A percentile compares a stretch with the other conserved stretches of the same genome.
phyloP scores from a whole-genome alignment of 2,113 vertebrate genomes.

The Cyprinodon variegatus region DNA sequence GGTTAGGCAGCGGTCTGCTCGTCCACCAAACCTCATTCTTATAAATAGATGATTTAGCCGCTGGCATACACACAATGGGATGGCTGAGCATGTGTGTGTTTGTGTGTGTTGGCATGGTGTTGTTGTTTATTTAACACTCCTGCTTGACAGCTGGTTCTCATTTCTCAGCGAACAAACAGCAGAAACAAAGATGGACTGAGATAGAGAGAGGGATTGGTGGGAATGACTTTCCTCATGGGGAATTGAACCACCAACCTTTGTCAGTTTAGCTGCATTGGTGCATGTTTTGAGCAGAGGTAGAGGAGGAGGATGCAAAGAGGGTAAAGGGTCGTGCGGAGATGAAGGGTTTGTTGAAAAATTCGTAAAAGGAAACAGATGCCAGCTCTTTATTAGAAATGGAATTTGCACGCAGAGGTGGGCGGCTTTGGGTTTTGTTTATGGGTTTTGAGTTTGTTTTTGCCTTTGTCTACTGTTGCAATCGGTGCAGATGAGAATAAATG shows the following conservation, averaged over 20 bases:
- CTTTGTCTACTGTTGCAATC: neutral
- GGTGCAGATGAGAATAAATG: neutral
- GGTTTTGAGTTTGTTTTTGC: neutral
- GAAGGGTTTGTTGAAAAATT: constrained; percentile 71
- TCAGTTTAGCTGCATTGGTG: constrained; percentile 2
- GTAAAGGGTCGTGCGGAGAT: constrained; percentile 1
- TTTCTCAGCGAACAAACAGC: constrained; percentile 65
- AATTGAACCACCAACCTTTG: constrained; percentile 4
- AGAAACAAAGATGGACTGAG: constrained; percentile 46
- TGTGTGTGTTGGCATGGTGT: constrained; percentile 57
- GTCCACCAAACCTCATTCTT: constrained; percentile 69
- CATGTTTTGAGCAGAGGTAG: neutral
- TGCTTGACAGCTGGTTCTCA: constrained; percentile 67
- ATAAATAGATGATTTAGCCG: constrained; percentile 70
- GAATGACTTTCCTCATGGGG: neutral
- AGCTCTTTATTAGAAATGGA: constrained; percentile 52
- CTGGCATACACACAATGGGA: constrained; percentile 52
- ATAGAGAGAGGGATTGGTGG: constrained; percentile 6
- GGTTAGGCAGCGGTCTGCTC: constrained; percentile 61
- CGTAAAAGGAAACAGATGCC: constrained; percentile 60
- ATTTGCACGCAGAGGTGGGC: constrained; percentile 24
- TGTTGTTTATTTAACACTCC: constrained; percentile 70
- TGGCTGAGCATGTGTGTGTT: constrained; percentile 10
- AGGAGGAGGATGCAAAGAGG: neutral
- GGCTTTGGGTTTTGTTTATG: neutral